A percentile compares a stretch with the other conserved stretches of the same genome.
Conservation (phyloP, 2,888 invertebrate genomes). For the Agelastica alni region DNA sequence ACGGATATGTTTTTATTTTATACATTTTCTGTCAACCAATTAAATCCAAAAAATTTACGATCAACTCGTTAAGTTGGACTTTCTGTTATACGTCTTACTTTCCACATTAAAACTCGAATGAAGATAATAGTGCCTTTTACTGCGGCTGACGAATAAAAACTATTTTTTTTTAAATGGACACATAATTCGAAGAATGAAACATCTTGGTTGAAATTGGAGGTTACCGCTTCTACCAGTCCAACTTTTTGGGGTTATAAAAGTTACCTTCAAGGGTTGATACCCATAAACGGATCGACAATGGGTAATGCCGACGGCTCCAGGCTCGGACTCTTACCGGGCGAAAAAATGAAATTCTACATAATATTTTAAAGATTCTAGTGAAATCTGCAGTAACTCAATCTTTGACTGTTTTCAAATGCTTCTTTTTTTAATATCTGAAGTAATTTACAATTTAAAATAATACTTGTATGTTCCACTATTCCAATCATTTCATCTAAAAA, state of each 20-base stretch:
- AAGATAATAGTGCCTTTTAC: constrained; percentile 15
- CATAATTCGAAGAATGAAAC: constrained; percentile 29
- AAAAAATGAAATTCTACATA: too few relatives aligned
- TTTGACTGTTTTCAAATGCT: too few relatives aligned
- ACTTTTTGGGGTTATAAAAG: constrained; percentile 32
- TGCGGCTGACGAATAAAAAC: constrained; percentile 25
- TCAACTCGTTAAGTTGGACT: constrained; percentile 14
- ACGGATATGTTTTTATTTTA: too few relatives aligned
- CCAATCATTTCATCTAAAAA: too few relatives aligned
- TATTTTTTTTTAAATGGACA: constrained; percentile 20
- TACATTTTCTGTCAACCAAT: constrained; percentile 17
- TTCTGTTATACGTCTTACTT: constrained; percentile 2
- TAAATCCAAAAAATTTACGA: constrained; percentile 20
- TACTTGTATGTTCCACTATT: too few relatives aligned
- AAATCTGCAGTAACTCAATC: too few relatives aligned
- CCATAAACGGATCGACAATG: constrained; percentile 28
- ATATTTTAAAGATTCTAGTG: too few relatives aligned
- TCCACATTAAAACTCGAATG: constrained; percentile 16
- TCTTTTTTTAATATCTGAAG: too few relatives aligned
- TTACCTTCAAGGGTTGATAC: constrained; percentile 32
- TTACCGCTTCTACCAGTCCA: constrained; percentile 25
- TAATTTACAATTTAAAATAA: too few relatives aligned
- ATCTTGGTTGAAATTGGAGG: constrained; percentile 29
- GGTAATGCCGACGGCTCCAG: constrained; percentile 2
- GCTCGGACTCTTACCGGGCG: too few relatives aligned